phyloP scores from a whole-genome alignment of 2,113 vertebrate species.

The Porphyrio hochstetteri region DNA sequence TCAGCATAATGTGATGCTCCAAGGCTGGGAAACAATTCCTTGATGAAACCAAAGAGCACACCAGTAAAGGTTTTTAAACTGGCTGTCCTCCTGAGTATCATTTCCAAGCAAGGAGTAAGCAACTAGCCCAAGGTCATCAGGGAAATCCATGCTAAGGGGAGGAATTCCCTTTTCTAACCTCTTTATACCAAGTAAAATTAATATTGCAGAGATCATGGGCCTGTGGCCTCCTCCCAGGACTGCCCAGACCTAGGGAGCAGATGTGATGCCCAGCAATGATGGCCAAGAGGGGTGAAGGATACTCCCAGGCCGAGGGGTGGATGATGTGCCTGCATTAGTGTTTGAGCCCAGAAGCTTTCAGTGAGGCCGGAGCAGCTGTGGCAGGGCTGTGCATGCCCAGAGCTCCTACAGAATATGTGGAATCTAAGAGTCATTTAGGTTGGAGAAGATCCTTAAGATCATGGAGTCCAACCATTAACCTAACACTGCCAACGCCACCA shows the following conservation, averaged over 20 bases:
- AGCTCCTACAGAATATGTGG: not conserved
- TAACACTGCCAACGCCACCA: no score
- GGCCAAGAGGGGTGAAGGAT: not conserved
- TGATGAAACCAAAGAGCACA: not conserved
- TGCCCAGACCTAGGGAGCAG: not conserved
- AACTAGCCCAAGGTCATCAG: not conserved
- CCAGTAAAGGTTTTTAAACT: not conserved
- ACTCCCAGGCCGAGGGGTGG: not conserved
- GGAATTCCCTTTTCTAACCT: not conserved
- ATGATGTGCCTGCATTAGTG: not conserved
- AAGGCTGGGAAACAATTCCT: not conserved
- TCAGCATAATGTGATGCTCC: not conserved
- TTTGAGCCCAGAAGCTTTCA: not conserved
- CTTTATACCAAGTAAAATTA: not conserved
- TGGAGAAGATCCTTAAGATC: no score
- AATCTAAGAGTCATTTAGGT: no score
- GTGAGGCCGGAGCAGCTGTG: not conserved
- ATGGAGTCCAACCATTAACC: no score
- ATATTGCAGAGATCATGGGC: not conserved
- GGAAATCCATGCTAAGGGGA: not conserved
- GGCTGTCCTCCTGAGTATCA: fast-evolving
- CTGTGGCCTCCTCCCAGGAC: not conserved
- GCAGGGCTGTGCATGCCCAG: not conserved
- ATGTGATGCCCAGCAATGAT: not conserved
- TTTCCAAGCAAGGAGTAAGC: not conserved